Evolutionary conservation across 2,888 invertebrate species (phyloP), one percentile per base, ranked within the genome.

Genomic region (Orthosia gothica): DNA sequence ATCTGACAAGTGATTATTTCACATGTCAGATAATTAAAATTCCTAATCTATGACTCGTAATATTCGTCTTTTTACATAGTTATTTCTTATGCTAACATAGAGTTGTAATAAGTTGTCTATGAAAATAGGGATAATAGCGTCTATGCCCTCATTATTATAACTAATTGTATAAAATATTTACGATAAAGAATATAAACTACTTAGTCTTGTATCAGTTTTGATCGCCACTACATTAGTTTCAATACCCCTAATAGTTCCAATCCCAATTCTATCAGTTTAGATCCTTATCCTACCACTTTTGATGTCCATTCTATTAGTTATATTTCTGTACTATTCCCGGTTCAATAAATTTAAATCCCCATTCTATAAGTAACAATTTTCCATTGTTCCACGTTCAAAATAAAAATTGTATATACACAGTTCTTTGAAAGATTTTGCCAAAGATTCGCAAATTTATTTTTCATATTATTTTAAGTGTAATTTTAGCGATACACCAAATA

Each of bases 51-150:
- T 15, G 11, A 18, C 40, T 76, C 26, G 40, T 55, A 26, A 20
- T 50, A 50, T 50, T 26, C 3, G 2, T n/a, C 7, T 13, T 26
- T 16, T 11, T n/a, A 45, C 13, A 3, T 52, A 20, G 9, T 32
- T 16, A 15, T 54, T 54, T 20, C 18, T 3, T 40, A 11, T 12
- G 49, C 16, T 20, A 70, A 77, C 52, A 76, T 23, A 59, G 20
- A 7, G 50, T 40, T 62, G 1, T 3, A 63, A 74, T 68, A 20
- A 40, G 20, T 65, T 45, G 54, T 5, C 26, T 74, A 3, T 69
- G 49, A 32, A 58, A 52, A 80, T 57, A 65, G 18, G 68, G 61
- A 69, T 32, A 59, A 50, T 23, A 47, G 2, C 3, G 5, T 23
- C 5, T 18, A 50, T 7, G 59, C 54, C 13, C n/a, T 32, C 32